Base-by-base conservation (phyloP, 2,797 vertebrate genomes). In the Falco cherrug region DNA sequence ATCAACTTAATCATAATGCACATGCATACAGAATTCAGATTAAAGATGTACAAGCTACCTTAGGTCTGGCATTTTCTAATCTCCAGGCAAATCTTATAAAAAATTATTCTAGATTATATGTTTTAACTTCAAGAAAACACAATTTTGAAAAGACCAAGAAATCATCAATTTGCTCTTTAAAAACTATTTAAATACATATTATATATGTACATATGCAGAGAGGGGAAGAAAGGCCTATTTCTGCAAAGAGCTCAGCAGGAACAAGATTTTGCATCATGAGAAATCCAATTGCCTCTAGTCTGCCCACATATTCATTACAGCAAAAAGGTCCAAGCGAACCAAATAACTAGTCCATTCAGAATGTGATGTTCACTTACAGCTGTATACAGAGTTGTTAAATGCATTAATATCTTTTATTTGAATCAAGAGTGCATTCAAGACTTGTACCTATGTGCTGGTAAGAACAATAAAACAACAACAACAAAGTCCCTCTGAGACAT, bases 191-290 rank as follows among this genome's bases (percentile, higher is more conserved):
- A 85, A 68, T 59, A 64, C 4, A 9, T 82, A 57, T 15, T 70
- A 54, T 35, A 10, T 37, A 61, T 26, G 25, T n/a, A 59, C 28
- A 39, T 35, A 35, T 16, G n/a, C 50, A 76, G 59, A 79, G 37
- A 19, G 11, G 84, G 35, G 75, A 92, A 71, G 25, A 81, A 88
- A 94, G 35, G 31, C 61, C 54, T 71, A 20, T 84, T 86, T 88
- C 70, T 65, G 21, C 75, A 67, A 54, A 51, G 47, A 93, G 63
- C 37, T 81, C 87, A 61, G 67, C 57, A 65, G 31, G 61, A 89
- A 31, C 31, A 86, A 79, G 76, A 50, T 67, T 87, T 56, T 89
- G 37, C 57, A 85, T 29, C 31, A 20, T 24, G 41, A 80, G 24
- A 37, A 91, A 83, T 68, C 48, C 45, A 57, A 50, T 54, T 82